Evolutionary conservation across 1,140 invertebrate species (phyloP).

Genomic region (Colletes latitarsis): DNA sequence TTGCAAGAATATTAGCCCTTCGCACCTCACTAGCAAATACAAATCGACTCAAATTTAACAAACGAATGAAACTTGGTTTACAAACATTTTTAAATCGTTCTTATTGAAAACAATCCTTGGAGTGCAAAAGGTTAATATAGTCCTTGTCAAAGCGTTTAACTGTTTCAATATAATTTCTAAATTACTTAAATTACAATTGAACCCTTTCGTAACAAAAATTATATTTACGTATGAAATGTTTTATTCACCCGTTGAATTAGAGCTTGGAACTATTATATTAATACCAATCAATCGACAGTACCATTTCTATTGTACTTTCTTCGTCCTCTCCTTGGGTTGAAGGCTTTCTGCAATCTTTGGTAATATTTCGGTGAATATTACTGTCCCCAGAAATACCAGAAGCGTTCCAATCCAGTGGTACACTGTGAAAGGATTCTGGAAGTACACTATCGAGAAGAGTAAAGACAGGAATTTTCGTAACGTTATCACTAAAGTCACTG

Average conservation of each 20-base stretch:
- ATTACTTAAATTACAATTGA: neutral
- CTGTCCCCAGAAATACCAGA: slow-evolving; percentile 95
- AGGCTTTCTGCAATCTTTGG: slow-evolving; percentile 68
- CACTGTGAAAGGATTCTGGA: slow-evolving; percentile 95
- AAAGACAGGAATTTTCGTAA: slow-evolving; percentile 97
- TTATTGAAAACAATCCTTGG: too few species aligned
- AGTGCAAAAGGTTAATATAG: neutral
- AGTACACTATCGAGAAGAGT: slow-evolving; percentile 97
- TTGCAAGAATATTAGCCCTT: too few species aligned
- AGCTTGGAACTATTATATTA: neutral
- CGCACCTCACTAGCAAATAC: too few species aligned
- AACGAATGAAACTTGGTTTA: too few species aligned
- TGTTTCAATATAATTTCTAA: too few species aligned
- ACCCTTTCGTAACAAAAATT: neutral
- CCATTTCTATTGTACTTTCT: slow-evolving; percentile 66
- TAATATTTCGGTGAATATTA: slow-evolving; percentile 93
- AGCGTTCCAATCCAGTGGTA: slow-evolving; percentile 96
- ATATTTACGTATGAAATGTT: neutral
- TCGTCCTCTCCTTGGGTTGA: slow-evolving; percentile 23
- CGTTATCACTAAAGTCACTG: slow-evolving; percentile 97
- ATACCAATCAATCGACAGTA: neutral
- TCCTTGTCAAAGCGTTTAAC: too few species aligned
- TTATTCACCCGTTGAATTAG: neutral
- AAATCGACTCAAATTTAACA: too few species aligned
- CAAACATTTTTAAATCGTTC: too few species aligned